These are phyloP conservation scores for Pseudopipra pipra DNA, from an alignment of 2,113 vertebrate genomes.

Conservation along the genomic window DNA sequence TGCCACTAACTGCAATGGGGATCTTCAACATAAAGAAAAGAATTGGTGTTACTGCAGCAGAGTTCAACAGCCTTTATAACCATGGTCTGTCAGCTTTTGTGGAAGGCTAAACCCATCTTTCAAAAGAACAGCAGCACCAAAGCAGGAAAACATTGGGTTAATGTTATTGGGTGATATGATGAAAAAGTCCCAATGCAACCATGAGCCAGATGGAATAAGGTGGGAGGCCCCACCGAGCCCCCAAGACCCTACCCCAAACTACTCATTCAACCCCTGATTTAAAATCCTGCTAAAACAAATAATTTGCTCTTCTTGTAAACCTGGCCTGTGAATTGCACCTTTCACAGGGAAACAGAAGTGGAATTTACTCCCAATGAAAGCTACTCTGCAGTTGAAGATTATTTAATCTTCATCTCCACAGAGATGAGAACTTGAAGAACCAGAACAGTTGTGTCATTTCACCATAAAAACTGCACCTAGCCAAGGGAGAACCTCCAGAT, in stretches of 20 bases:
- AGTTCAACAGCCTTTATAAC: neutral
- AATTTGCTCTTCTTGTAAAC: neutral
- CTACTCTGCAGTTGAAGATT: neutral
- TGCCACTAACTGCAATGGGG: constrained; percentile 92
- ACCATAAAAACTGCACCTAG: neutral
- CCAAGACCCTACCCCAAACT: neutral
- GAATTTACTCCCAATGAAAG: neutral
- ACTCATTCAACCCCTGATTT: neutral
- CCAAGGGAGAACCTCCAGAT: neutral
- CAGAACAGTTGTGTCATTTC: neutral
- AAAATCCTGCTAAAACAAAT: neutral
- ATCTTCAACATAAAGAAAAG: constrained; percentile 75
- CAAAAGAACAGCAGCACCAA: neutral
- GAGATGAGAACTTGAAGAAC: neutral
- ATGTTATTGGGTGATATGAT: neutral
- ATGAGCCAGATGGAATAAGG: neutral
- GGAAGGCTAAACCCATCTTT: neutral
- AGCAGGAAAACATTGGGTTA: neutral
- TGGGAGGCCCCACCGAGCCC: neutral
- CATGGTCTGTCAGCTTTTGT: neutral
- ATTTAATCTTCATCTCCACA: neutral
- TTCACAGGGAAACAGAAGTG: neutral
- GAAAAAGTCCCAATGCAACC: neutral
- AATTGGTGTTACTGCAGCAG: neutral
- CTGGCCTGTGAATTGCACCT: neutral